Evolutionary conservation across 2,113 vertebrate genomes (phyloP).

Genomic region (Strix uralensis): DNA sequence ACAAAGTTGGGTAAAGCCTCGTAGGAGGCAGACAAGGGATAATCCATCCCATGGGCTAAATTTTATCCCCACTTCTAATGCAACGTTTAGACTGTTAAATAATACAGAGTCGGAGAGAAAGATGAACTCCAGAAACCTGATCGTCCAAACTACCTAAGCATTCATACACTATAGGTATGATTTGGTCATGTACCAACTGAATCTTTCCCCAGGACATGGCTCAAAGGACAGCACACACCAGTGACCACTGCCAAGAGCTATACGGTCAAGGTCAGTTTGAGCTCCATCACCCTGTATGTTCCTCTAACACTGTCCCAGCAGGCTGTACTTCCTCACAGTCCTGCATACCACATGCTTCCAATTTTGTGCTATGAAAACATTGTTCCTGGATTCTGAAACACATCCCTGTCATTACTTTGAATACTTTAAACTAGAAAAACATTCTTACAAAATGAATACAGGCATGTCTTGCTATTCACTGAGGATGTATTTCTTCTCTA

Average conservation of each 20-base stretch:
- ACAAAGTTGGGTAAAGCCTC: background rate
- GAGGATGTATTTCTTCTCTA: background rate
- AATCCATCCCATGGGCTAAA: background rate
- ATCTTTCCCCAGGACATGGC: fast-evolving
- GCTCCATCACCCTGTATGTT: background rate
- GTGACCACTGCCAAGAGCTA: background rate
- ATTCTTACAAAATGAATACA: background rate
- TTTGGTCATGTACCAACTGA: background rate
- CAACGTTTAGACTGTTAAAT: background rate
- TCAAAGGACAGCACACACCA: background rate
- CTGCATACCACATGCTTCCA: background rate
- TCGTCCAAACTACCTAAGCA: background rate
- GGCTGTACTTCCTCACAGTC: background rate
- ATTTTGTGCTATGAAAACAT: background rate
- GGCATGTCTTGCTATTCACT: background rate
- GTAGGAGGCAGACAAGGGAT: background rate
- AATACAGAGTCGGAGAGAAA: background rate
- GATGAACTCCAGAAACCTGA: background rate
- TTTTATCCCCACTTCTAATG: background rate
- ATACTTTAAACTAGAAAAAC: background rate
- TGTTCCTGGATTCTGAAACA: background rate
- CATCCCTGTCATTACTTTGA: background rate
- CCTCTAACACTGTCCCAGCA: background rate
- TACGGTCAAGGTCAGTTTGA: background rate
- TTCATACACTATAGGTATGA: background rate